Conservation (phyloP, 2,888 invertebrate genomes). For the Folsomia candida region DNA sequence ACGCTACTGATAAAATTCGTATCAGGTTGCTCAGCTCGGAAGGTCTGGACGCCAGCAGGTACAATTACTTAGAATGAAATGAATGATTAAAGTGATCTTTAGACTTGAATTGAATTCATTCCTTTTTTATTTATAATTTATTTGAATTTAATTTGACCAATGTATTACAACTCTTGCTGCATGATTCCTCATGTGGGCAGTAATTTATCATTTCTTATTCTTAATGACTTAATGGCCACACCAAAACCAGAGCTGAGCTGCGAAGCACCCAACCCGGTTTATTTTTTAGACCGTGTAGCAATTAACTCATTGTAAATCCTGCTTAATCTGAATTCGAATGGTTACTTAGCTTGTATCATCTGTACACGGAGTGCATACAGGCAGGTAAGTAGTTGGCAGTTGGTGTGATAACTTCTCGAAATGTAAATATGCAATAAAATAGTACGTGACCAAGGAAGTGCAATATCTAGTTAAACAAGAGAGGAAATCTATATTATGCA, state of each 20-base stretch:
- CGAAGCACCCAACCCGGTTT: too few relatives aligned
- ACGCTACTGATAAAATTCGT: background rate
- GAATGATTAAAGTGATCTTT: background rate
- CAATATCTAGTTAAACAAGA: too few relatives aligned
- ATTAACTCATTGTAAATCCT: background rate
- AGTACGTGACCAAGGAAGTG: too few relatives aligned
- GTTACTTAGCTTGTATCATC: background rate
- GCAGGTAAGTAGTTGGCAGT: background rate
- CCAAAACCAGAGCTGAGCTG: too few relatives aligned
- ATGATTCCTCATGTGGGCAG: background rate
- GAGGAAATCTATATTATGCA: too few relatives aligned
- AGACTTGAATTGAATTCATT: background rate
- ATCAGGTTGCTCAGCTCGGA: background rate
- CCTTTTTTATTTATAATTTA: background rate
- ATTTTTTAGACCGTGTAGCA: background rate
- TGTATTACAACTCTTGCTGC: background rate
- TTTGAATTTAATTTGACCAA: background rate
- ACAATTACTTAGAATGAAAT: background rate
- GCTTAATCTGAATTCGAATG: background rate
- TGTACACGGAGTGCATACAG: too few relatives aligned
- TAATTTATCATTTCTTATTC: background rate
- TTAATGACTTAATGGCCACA: too few relatives aligned
- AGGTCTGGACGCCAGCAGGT: too few relatives aligned
- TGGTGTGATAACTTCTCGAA: background rate
- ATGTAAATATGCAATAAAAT: conserved; percentile 3